Base-by-base conservation (phyloP, 2,888 invertebrate species). In the Pemphredon lugubris region DNA sequence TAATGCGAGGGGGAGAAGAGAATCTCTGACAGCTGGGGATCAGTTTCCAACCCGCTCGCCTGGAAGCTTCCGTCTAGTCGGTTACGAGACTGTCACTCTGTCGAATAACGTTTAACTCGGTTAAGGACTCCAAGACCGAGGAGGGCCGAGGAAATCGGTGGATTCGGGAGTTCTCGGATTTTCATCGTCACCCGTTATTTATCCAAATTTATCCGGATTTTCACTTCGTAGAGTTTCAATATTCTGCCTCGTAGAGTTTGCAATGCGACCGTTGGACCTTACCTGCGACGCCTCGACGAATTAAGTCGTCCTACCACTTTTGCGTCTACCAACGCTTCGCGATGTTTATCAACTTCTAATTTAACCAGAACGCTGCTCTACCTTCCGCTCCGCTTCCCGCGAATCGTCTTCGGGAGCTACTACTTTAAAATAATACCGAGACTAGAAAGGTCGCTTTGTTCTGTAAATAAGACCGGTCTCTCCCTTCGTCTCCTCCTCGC, bases 71-170 rank as follows among this genome's bases (percentile, higher is more conserved):
- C 54, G 47, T n/a, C 13, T 63, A 32, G 53, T 26, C 47, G 32
- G 51, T 64, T 63, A 26, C 45, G 18, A 57, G 42, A 68, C 60
- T 65, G 60, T 68, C 65, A 50, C 57, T 66, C 68, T 32, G 58
- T 73, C 60, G 63, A 66, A 69, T 37, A 61, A 55, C 72, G 73
- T 69, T 75, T 73, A 73, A 75, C 75, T 69, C 63, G 65, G 69
- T 69, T 75, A 65, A 72, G 50, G 40, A 45, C 14, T 26, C 47
- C n/a, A n/a, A 40, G 51, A 39, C 37, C 37, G 54, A 21, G 23
- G 11, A 18, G 2, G n/a, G n/a, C 23, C 21, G 11, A n/a, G 30
- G 39, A 37, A 47, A 44, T 20, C 39, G 47, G 11, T 16, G 23
- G 20, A 16, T 34, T n/a, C n/a, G 53, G 16, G 23, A 30, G 26